Base-by-base conservation (phyloP, 2,113 vertebrate species). In the Oceanites oceanicus region DNA sequence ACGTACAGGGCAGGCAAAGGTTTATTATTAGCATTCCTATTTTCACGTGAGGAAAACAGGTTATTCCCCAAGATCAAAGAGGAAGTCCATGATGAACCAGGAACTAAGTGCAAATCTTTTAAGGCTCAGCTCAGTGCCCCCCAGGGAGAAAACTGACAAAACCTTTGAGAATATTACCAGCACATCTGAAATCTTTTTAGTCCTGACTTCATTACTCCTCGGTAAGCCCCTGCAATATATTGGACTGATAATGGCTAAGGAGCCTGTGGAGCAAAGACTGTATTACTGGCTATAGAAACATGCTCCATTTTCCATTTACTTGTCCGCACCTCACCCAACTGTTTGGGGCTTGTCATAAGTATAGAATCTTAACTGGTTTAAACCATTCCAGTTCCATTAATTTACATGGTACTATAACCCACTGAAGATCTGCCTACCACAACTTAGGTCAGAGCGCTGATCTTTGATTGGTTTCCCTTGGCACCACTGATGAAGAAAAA, bases 121-220 rank as follows among this genome's bases (percentile, higher is more conserved):
- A 88, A 95, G 88, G 80, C 38, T 85, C 83, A 61, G 53, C 30
- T 89, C 56, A 87, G 36, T 38, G 49, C n/a, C 53, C 56, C 44
- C 72, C 7, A 79, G 62, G 92, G 23, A 71, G 21, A 67, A 93
- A 91, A 86, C 72, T 71, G 86, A 86, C 65, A 94, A 96, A 96
- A 92, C 73, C 72, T 89, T 88, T 86, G 76, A 65, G 44, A 81
- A 84, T 92, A 79, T 91, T 94, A 89, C 40, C 29, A 92, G 29
- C 40, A 85, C 59, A 78, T 72, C 63, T 91, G 52, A 92, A 95
- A 88, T 75, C 66, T 94, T 86, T 78, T 90, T 49, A 90, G 62
- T 78, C 45, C 77, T 79, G 66, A 81, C 86, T 95, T 92, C 83
- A 85, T 92, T 89, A 94, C 70, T 81, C 11, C 19, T 68, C 56